Conservation (phyloP, 2,888 invertebrate species). For the Ormyrus thymus region DNA sequence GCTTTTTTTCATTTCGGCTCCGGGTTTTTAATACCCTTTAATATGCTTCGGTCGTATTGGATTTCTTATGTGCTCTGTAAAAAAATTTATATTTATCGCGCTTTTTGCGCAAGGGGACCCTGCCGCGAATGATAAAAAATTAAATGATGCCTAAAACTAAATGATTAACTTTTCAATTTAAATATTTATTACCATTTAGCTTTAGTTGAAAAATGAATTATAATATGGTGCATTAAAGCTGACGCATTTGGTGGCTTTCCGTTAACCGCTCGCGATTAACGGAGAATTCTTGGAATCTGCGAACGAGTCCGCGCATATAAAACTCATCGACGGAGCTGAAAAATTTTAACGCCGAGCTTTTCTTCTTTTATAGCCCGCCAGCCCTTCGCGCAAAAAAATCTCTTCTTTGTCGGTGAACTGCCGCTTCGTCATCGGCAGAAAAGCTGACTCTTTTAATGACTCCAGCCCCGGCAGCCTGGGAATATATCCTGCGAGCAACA, state of each 20-base stretch:
- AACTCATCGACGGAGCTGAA: too few relatives aligned
- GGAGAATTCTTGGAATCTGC: too few relatives aligned
- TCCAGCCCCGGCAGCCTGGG: background rate
- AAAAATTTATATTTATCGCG: background rate
- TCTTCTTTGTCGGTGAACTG: background rate
- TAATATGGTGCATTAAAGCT: too few relatives aligned
- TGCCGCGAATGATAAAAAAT: too few relatives aligned
- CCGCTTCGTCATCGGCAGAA: background rate
- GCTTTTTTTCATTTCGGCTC: slow-evolving; percentile 2
- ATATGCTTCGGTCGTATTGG: background rate
- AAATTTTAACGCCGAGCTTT: background rate
- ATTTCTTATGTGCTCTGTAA: background rate
- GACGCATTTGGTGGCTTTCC: too few relatives aligned
- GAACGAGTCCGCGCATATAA: too few relatives aligned
- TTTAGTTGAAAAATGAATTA: too few relatives aligned
- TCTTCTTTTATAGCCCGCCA: background rate
- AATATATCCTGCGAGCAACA: background rate
- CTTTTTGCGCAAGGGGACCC: background rate
- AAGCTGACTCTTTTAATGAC: slow-evolving; percentile 4
- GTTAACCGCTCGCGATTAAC: too few relatives aligned
- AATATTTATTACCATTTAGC: too few relatives aligned
- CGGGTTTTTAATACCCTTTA: slow-evolving; percentile 32
- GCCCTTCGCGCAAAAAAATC: background rate
- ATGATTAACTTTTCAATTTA: too few relatives aligned
- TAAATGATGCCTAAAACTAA: too few relatives aligned